Evolutionary conservation across 2,113 vertebrate genomes (phyloP).

Genomic region (Puntigrus tetrazona): DNA sequence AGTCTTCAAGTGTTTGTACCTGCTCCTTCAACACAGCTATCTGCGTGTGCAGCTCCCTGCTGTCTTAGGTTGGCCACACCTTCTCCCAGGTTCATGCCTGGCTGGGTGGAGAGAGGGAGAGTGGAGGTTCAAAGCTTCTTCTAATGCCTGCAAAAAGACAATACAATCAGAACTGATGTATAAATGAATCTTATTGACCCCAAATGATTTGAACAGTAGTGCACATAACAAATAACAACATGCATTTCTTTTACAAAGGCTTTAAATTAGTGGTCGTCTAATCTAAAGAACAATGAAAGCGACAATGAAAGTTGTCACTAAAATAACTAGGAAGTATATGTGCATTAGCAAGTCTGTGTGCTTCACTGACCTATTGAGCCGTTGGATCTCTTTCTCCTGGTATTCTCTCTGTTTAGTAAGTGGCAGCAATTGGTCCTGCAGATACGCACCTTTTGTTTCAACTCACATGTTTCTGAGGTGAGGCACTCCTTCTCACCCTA

Average conservation of each 20-base stretch:
- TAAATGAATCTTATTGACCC: no score
- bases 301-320: background rate
- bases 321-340: background rate
- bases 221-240: no score
- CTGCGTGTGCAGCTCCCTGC: slow-evolving; percentile 92
- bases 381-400: slow-evolving; percentile 95
- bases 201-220: no score
- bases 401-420: slow-evolving; percentile 91
- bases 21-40: slow-evolving; percentile 87
- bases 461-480: slow-evolving; percentile 84
- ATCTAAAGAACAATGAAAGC: background rate
- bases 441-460: slow-evolving; percentile 89
- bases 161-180: background rate
- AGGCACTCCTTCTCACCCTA: slow-evolving; percentile 91
- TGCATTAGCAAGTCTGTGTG: background rate
- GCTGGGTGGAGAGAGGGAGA: slow-evolving; percentile 75
- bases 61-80: slow-evolving; percentile 75
- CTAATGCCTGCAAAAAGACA: slow-evolving; percentile 80
- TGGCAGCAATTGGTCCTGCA: slow-evolving; percentile 90
- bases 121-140: slow-evolving; percentile 90
- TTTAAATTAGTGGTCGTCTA: background rate
- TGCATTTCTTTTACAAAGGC: no score
- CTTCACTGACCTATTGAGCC: slow-evolving; percentile 87
- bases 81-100: slow-evolving; percentile 76
- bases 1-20: slow-evolving; percentile 66